A percentile compares a stretch with the other conserved stretches of the same genome.
These are phyloP conservation scores for Dioctria linearis DNA, from an alignment of 2,888 invertebrate species.

Conservation along the genomic window DNA sequence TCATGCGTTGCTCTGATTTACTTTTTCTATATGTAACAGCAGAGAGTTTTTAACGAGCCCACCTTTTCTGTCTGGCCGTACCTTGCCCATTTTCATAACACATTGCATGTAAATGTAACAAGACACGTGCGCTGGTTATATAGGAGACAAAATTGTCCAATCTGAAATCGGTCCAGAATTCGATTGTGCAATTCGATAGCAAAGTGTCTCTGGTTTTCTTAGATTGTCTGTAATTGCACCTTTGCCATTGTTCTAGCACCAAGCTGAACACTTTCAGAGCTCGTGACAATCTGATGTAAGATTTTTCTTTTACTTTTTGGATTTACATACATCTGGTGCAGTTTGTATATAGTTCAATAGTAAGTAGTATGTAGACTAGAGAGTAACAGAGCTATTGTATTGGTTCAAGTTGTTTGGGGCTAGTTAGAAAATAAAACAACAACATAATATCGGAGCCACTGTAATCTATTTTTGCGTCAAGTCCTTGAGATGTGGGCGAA, in stretches of 20 bases:
- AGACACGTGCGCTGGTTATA: conserved; percentile 45
- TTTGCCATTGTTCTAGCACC: conserved; percentile 51
- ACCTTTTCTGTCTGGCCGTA: conserved; percentile 30
- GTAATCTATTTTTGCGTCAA: neutral
- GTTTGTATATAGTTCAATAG: conserved; percentile 6
- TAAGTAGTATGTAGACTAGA: too few species aligned
- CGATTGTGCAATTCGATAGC: conserved; percentile 53
- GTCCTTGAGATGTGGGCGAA: conserved; percentile 49
- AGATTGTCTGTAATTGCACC: conserved; percentile 50
- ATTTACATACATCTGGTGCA: neutral
- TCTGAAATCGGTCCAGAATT: conserved; percentile 47
- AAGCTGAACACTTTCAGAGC: conserved; percentile 48
- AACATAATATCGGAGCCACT: conserved; percentile 19
- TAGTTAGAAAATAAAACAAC: neutral
- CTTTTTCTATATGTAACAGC: conserved; percentile 20
- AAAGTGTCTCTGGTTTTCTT: conserved; percentile 50
- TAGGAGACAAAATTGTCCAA: conserved; percentile 41
- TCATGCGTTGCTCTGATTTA: conserved; percentile 50
- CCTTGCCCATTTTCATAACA: conserved; percentile 22
- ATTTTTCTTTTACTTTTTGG: conserved; percentile 10
- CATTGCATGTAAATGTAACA: conserved; percentile 23
- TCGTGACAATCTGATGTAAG: conserved; percentile 42
- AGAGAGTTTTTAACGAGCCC: conserved; percentile 41
- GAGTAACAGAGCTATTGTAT: neutral
- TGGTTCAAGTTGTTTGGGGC: neutral